Percentiles rank a stretch among this genome's conserved stretches.
These are phyloP conservation scores for Melanotaenia pygmaea DNA, from an alignment of 2,797 vertebrate genomes.

Conservation along the genomic window DNA sequence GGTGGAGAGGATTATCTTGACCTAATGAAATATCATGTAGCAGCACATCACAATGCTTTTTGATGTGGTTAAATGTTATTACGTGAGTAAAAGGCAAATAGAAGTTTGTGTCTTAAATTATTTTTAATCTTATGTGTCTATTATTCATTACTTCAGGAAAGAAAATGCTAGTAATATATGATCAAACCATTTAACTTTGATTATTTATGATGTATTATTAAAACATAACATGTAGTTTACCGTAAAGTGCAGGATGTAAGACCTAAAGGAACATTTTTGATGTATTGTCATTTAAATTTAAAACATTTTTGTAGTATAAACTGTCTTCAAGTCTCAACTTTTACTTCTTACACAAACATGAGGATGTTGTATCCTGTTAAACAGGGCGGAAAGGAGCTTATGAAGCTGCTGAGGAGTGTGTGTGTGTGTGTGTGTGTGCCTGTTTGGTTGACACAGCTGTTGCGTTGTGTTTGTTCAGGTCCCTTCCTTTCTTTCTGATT, in stretches of 20 bases:
- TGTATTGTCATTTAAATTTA: not conserved
- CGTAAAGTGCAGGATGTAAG: not conserved
- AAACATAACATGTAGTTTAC: not conserved
- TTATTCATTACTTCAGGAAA: no score
- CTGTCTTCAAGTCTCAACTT: not conserved
- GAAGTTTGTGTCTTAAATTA: not conserved
- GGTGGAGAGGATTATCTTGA: slow-evolving; percentile 2
- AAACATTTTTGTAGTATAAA: not conserved
- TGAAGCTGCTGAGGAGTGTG: slow-evolving; percentile 3
- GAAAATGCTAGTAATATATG: no score
- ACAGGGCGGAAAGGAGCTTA: slow-evolving; percentile 29
- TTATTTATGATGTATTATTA: not conserved
- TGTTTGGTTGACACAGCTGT: slow-evolving; percentile 76
- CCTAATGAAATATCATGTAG: not conserved
- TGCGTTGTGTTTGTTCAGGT: slow-evolving; percentile 68
- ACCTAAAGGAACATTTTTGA: no score
- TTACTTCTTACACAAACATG: not conserved
- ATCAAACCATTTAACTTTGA: not conserved
- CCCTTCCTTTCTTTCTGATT: slow-evolving; percentile 51
- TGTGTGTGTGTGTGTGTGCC: slow-evolving; percentile 21
- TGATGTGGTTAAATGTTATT: not conserved
- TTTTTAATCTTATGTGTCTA: not conserved
- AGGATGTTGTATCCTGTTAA: slow-evolving; percentile 57
- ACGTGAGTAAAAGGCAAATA: not conserved
- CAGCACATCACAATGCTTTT: not conserved